phyloP scores from a whole-genome alignment of 2,888 invertebrate genomes.

The Syrista parreyssii region DNA sequence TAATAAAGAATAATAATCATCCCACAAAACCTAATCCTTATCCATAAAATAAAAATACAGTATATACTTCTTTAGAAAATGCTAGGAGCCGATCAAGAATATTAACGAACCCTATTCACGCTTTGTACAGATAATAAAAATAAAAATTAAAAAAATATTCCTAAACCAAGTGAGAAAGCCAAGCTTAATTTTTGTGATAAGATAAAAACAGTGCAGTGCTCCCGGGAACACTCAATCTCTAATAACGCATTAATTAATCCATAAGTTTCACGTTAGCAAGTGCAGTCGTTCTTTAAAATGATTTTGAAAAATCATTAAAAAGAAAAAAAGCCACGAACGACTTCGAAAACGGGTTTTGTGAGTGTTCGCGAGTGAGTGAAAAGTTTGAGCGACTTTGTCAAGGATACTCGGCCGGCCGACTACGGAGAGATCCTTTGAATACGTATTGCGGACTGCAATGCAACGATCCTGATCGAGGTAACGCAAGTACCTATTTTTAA shows the following conservation, averaged over 20 bases:
- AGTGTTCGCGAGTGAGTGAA: conserved; percentile 48
- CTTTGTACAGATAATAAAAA: neutral
- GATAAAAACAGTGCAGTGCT: neutral
- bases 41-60: no score
- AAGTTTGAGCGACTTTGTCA: conserved; percentile 32
- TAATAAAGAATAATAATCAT: neutral
- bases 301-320: neutral
- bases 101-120: neutral
- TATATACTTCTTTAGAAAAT: no score
- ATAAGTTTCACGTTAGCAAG: neutral
- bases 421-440: conserved; percentile 19
- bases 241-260: neutral
- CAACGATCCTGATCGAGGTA: conserved; percentile 33
- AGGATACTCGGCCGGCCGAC: conserved; percentile 33
- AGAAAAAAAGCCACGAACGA: neutral
- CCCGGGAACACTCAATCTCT: neutral
- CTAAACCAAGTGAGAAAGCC: neutral
- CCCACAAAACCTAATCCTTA: neutral
- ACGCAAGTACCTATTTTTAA: conserved; percentile 46
- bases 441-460: conserved; percentile 1
- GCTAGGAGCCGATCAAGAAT: neutral
- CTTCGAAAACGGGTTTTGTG: conserved; percentile 28
- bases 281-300: neutral
- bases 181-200: neutral
- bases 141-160: neutral